Evolutionary conservation across 92 coral and sea anemone species (phyloP).

Genomic region (Actinostola sp.): DNA sequence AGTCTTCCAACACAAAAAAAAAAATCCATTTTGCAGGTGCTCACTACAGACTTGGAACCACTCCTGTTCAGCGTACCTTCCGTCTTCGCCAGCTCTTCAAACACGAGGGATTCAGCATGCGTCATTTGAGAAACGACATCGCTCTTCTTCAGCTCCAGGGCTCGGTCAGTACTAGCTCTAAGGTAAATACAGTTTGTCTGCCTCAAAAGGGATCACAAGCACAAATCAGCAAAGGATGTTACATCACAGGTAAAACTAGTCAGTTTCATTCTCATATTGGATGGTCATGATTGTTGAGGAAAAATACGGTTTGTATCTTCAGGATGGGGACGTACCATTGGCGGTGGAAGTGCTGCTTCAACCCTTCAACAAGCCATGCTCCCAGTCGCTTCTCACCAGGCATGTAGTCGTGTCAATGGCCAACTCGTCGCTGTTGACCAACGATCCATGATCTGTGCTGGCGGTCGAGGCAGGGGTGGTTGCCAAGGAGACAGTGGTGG

Average conservation of each 20-base stretch:
- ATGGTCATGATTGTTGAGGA: no score
- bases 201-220: constrained; percentile 51
- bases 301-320: no score
- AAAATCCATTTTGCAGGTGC: constrained; percentile 51
- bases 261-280: no score
- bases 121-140: constrained; percentile 61
- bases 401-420: constrained; percentile 35
- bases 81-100: constrained; percentile 38
- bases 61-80: constrained; percentile 51
- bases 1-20: no score
- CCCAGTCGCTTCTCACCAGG: constrained; percentile 31
- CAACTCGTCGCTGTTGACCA: constrained; percentile 36
- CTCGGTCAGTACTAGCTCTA: constrained; percentile 15
- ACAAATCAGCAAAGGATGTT: constrained; percentile 37
- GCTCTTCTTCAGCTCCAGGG: constrained; percentile 56
- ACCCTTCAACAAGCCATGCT: constrained; percentile 56
- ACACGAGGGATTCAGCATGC: constrained; percentile 48
- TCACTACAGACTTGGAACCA: constrained; percentile 48
- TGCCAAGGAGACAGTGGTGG: constrained; percentile 41
- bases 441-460: constrained; percentile 61
- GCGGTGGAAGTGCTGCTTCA: constrained; percentile 51
- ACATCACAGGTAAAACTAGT: constrained; percentile 49
- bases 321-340: constrained; percentile 75
- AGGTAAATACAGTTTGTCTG: constrained; percentile 60
- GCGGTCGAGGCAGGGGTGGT: constrained; percentile 51